Base-by-base conservation (phyloP, 1,140 invertebrate genomes). In the Drosophila ercepeae region DNA sequence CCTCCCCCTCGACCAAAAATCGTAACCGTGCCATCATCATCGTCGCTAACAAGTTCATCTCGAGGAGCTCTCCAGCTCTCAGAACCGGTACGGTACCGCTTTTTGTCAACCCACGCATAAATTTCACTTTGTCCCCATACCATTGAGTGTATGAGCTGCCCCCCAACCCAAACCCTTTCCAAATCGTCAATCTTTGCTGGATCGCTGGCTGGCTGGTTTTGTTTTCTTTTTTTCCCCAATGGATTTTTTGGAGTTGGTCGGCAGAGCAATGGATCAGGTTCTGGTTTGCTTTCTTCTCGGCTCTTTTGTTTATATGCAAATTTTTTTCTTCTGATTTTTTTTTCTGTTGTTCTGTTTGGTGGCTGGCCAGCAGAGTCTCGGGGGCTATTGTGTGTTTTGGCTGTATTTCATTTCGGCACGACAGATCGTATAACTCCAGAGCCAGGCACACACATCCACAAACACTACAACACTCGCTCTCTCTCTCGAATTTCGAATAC, bases 301-400 rank as follows among this genome's bases (percentile, higher is more conserved):
- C 73, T 75, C 81, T 86, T 83, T 86, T 86, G 81, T 86, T 86
- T 86, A 86, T 86, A 86, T 86, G 81, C 82, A 86, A 86, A 86
- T 86, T 86, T 86, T 55, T 61, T 39, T 39, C 5, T 14, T 7
- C 21, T 4, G 21, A 21, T 32, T 0, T 65, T 67, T 70, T 70
- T 13, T 78, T 58, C n/a, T n/a, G n/a, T n/a, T n/a, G n/a, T 45
- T 60, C 60, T 68, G 76, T 50, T 81, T 73, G 74, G 75, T 72
- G 68, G 44, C 51, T 57, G 78, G 65, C 8, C 34, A 42, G 57
- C 32, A 60, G 52, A 67, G 46, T 67, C 39, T 60, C 48, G 57
- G 19, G 49, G 19, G 49, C 50, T 50, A 19, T 68, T 68, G 58
- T 70, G 59, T 69, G 39, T 72, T 72, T 72, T 61, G 57, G 55